Evolutionary conservation across 2,113 vertebrate genomes (phyloP).

Genomic region (Petaurus breviceps): DNA sequence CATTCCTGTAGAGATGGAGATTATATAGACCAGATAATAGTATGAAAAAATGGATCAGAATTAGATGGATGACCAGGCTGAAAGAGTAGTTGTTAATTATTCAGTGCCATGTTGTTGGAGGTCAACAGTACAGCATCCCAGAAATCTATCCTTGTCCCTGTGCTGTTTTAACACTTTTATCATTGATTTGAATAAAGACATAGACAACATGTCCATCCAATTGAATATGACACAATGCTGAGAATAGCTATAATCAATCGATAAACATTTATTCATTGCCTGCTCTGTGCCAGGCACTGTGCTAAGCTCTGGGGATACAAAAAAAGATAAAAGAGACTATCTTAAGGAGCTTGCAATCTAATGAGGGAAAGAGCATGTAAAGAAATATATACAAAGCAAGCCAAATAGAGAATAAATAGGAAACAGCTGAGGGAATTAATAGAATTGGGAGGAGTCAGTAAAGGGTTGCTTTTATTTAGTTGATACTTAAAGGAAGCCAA

Average conservation of each 20-base stretch:
- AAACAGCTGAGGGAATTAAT: background rate
- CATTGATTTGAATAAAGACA: background rate
- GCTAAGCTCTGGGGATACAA: background rate
- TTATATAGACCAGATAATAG: background rate
- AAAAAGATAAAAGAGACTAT: background rate
- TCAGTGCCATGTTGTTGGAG: background rate
- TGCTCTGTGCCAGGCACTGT: background rate
- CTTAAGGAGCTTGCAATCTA: background rate
- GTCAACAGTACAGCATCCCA: background rate
- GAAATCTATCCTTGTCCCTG: background rate
- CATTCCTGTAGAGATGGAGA: background rate
- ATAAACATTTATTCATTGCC: background rate
- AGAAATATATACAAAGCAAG: background rate
- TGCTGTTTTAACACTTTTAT: background rate
- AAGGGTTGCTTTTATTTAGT: background rate
- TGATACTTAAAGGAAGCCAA: background rate
- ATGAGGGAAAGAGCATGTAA: background rate
- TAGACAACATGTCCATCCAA: background rate
- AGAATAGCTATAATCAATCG: background rate
- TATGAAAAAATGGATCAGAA: background rate
- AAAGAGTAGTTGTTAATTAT: background rate
- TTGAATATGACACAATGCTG: background rate
- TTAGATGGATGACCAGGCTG: background rate
- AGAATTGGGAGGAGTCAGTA: background rate
- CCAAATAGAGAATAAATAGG: background rate